Conservation (phyloP, 2,888 invertebrate species). For the Lymantria dispar region DNA sequence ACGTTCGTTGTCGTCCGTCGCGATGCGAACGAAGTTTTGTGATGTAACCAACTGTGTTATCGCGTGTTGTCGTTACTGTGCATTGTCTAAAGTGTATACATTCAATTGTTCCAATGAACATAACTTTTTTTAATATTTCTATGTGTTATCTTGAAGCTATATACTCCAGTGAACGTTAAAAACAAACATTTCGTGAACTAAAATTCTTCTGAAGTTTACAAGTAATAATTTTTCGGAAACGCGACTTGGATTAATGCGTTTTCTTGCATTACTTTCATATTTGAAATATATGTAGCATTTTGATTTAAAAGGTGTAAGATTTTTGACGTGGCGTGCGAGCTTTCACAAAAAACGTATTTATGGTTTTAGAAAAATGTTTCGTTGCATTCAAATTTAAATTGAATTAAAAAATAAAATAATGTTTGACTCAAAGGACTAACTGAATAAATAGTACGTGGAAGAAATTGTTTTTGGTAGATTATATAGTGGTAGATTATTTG, state of each 20-base stretch:
- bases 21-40: constrained; percentile 46
- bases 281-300: too few species aligned
- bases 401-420: too few species aligned
- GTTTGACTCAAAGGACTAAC: too few species aligned
- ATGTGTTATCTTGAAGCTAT: constrained; percentile 11
- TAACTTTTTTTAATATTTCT: constrained; percentile 17
- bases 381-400: too few species aligned
- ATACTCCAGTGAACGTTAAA: neutral
- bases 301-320: neutral
- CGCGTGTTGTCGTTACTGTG: constrained; percentile 41
- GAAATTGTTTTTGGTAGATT: too few species aligned
- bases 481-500: too few species aligned
- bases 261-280: too few species aligned
- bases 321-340: constrained; percentile 3
- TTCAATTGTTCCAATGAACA: constrained; percentile 39
- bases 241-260: neutral
- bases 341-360: neutral
- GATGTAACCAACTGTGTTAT: constrained; percentile 50
- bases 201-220: too few species aligned
- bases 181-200: too few species aligned
- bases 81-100: constrained; percentile 61
- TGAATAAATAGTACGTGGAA: too few species aligned
- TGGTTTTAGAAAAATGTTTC: too few species aligned
- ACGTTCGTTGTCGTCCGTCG: constrained; percentile 26
- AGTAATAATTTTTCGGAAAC: neutral